phyloP scores from a whole-genome alignment of 2,888 invertebrate species.

The Cordilura impudica region DNA sequence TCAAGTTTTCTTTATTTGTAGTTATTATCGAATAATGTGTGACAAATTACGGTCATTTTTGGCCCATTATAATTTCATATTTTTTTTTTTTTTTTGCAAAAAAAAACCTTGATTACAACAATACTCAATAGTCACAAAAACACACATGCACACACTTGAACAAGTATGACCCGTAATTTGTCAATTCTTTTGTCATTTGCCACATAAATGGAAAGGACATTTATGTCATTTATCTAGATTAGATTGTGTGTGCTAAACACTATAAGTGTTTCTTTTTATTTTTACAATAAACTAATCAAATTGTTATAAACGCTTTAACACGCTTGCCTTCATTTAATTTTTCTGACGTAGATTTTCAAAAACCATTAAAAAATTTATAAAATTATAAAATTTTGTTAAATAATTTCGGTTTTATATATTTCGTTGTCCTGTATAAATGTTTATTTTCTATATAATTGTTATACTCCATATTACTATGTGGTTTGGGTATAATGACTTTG shows the following conservation, averaged over 20 bases:
- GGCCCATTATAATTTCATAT: too few relatives aligned
- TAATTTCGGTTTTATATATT: too few relatives aligned
- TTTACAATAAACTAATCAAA: background rate
- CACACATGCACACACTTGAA: background rate
- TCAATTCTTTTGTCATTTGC: conserved; percentile 71
- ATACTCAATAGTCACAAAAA: background rate
- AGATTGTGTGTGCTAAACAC: conserved; percentile 61
- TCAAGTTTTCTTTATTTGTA: too few relatives aligned
- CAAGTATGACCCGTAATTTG: conserved; percentile 66
- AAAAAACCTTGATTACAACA: background rate
- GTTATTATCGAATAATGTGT: too few relatives aligned
- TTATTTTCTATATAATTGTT: too few relatives aligned
- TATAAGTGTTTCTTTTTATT: background rate
- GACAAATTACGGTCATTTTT: too few relatives aligned
- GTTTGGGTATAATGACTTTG: too few relatives aligned
- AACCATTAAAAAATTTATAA: background rate
- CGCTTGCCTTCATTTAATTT: background rate
- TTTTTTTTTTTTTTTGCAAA: background rate
- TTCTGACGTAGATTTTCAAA: background rate
- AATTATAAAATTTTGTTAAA: too few relatives aligned
- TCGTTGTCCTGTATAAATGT: too few relatives aligned
- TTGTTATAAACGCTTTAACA: background rate
- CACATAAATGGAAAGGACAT: conserved; percentile 65
- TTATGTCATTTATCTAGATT: conserved; percentile 71
- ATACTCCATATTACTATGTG: too few relatives aligned